These are phyloP conservation scores for Drosophila colorata DNA, from an alignment of 2,888 invertebrate species.

Conservation along the genomic window DNA sequence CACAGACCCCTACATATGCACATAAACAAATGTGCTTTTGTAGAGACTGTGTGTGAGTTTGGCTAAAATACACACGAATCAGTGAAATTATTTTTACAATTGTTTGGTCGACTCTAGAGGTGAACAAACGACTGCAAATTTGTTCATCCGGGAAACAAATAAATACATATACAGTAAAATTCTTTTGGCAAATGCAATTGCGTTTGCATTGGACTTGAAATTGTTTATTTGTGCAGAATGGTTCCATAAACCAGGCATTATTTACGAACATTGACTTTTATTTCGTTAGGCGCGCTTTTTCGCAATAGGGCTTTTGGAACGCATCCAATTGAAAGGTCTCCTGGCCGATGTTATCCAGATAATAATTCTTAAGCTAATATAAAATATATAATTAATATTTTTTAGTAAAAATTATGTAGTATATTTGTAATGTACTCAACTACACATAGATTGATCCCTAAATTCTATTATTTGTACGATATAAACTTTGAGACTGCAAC, in stretches of 20 bases:
- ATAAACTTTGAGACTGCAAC: too few species aligned
- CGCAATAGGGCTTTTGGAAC: neutral
- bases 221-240: slow-evolving; percentile 61
- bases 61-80: neutral
- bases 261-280: slow-evolving; percentile 44
- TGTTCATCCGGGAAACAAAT: slow-evolving; percentile 3
- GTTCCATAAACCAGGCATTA: slow-evolving; percentile 53
- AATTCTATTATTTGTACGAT: too few species aligned
- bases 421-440: too few species aligned
- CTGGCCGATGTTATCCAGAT: too few species aligned
- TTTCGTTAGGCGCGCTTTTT: neutral
- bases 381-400: too few species aligned
- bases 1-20: neutral
- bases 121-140: slow-evolving; percentile 58
- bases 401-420: too few species aligned
- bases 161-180: slow-evolving; percentile 29
- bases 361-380: neutral
- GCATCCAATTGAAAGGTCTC: neutral
- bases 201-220: slow-evolving; percentile 24
- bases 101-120: slow-evolving; percentile 28
- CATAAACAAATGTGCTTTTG: neutral
- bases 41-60: neutral
- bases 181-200: slow-evolving; percentile 23
- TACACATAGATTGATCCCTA: too few species aligned
- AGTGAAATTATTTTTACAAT: slow-evolving; percentile 13